Percentiles rank a stretch among this genome's conserved stretches.
These are phyloP conservation scores for Liopterus haemorrhoidalis DNA, from an alignment of 2,888 invertebrate genomes.

Conservation along the genomic window DNA sequence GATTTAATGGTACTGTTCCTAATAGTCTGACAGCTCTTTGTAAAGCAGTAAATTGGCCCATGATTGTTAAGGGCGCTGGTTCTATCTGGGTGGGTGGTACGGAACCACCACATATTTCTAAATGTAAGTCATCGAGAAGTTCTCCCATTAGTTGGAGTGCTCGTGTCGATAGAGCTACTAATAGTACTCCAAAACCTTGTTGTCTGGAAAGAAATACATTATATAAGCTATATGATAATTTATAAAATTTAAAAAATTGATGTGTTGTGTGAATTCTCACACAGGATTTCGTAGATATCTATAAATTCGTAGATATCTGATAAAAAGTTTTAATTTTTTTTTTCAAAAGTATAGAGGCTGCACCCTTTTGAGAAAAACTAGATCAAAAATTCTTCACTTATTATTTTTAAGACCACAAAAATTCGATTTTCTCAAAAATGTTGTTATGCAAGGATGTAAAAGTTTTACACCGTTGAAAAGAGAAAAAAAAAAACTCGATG, in stretches of 20 bases:
- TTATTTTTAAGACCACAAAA: too few species aligned
- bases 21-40: slow-evolving; percentile 66
- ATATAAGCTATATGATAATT: background rate
- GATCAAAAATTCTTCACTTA: too few species aligned
- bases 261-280: too few species aligned
- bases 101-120: slow-evolving; percentile 56
- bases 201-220: slow-evolving; percentile 50
- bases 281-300: too few species aligned
- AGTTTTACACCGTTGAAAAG: too few species aligned
- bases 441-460: too few species aligned
- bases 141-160: slow-evolving; percentile 71
- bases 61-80: slow-evolving; percentile 59
- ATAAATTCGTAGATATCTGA: too few species aligned
- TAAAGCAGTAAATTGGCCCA: slow-evolving; percentile 60
- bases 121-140: slow-evolving; percentile 68
- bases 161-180: slow-evolving; percentile 81
- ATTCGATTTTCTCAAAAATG: too few species aligned
- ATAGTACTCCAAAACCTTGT: slow-evolving; percentile 83
- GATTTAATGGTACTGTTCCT: slow-evolving; percentile 66
- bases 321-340: too few species aligned
- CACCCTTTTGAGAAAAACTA: too few species aligned
- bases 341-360: too few species aligned
- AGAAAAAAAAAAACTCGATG: too few species aligned
- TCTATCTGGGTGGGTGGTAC: slow-evolving; percentile 41
- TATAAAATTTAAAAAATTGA: slow-evolving; percentile 6